Evolutionary conservation across 2,888 invertebrate species (phyloP).

Genomic region (Eristalinus aeneus): DNA sequence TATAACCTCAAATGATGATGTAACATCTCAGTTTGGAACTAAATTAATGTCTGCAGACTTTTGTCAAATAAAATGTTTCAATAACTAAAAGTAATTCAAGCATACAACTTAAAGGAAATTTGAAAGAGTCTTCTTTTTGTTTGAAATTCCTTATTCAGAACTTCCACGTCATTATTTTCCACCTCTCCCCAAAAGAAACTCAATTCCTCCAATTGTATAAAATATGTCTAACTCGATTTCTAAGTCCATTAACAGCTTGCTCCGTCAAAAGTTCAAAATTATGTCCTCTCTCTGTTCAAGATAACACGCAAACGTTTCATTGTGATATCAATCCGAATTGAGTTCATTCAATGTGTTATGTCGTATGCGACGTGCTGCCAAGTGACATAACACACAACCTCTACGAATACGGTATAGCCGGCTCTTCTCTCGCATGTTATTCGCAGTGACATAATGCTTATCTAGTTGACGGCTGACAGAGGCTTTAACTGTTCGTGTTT

Average conservation of each 20-base stretch:
- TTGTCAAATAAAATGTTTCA: too few relatives aligned
- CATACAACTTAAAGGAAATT: too few relatives aligned
- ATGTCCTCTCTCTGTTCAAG: neutral
- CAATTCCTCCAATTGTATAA: neutral
- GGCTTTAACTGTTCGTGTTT: neutral
- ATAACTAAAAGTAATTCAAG: too few relatives aligned
- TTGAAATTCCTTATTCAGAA: too few relatives aligned
- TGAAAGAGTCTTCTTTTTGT: too few relatives aligned
- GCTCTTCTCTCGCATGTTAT: neutral
- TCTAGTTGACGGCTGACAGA: constrained; percentile 13
- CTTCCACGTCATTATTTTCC: too few relatives aligned
- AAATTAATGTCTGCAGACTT: too few relatives aligned
- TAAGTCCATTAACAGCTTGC: neutral
- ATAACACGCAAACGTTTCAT: neutral
- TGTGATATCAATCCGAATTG: neutral
- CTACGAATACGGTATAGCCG: neutral
- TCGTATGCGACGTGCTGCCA: too few relatives aligned
- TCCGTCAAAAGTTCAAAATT: neutral
- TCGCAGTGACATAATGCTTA: constrained; percentile 25
- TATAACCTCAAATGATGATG: too few relatives aligned
- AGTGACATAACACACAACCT: neutral
- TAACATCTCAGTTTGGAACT: too few relatives aligned
- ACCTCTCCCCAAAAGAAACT: too few relatives aligned
- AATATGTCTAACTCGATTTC: neutral
- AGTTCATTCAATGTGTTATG: neutral